A percentile compares a stretch with the other conserved stretches of the same genome.
Conservation (phyloP, 2,113 vertebrate genomes). For the Lepisosteus oculatus region DNA sequence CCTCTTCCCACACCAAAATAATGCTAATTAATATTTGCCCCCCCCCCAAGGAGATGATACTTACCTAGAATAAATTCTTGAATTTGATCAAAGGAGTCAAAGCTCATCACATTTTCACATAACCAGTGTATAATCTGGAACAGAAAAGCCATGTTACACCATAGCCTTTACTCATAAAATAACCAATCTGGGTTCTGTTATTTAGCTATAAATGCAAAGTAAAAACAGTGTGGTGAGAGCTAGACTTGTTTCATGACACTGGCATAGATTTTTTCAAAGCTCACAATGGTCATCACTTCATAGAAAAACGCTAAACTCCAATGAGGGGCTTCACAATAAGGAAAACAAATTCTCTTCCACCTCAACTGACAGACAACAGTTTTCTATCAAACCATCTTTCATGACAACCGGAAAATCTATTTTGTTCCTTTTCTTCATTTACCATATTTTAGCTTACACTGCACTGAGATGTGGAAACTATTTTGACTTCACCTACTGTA, state of each 20-base stretch:
- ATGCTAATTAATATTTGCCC: background rate
- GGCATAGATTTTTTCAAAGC: background rate
- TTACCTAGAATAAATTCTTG: slow-evolving; percentile 93
- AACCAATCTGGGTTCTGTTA: background rate
- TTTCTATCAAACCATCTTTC: too few relatives aligned
- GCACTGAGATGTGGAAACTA: too few relatives aligned
- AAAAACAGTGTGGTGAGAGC: too few relatives aligned
- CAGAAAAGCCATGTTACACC: background rate
- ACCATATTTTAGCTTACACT: too few relatives aligned
- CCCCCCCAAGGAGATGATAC: slow-evolving; percentile 33
- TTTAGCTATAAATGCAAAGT: background rate
- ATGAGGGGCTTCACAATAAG: too few relatives aligned
- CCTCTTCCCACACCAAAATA: too few relatives aligned
- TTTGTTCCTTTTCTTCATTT: too few relatives aligned
- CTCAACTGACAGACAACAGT: too few relatives aligned
- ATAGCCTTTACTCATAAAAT: background rate
- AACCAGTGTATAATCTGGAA: slow-evolving; percentile 85
- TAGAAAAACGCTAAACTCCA: background rate
- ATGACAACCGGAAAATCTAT: too few relatives aligned
- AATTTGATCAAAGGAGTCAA: slow-evolving; percentile 82
- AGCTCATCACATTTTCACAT: slow-evolving; percentile 73
- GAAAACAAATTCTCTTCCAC: too few relatives aligned
- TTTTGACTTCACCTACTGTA: too few relatives aligned
- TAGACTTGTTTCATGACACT: too few relatives aligned
- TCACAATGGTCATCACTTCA: background rate